Conservation (phyloP, 2,888 invertebrate genomes). For the Synergus gifuensis region DNA sequence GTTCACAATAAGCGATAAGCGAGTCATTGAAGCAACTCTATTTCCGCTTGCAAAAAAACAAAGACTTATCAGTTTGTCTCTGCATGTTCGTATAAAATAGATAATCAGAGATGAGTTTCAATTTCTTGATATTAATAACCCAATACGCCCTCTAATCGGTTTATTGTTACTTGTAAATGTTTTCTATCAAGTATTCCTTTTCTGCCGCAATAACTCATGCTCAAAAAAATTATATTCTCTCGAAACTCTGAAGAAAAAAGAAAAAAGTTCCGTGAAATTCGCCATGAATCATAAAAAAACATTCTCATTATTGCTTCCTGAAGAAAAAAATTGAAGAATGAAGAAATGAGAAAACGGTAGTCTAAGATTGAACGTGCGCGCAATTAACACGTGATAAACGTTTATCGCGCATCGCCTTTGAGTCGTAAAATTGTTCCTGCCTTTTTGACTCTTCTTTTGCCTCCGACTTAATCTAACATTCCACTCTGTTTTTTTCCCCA, state of each 20-base stretch:
- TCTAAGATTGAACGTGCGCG: constrained; percentile 5
- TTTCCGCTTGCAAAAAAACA: constrained; percentile 13
- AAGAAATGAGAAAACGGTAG: constrained; percentile 10
- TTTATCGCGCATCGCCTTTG: constrained; percentile 17
- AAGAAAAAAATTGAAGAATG: background rate
- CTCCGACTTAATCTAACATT: constrained; percentile 19
- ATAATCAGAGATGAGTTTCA: background rate
- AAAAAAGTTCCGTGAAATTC: too few species aligned
- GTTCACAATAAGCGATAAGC: background rate
- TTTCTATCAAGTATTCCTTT: background rate
- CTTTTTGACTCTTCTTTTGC: constrained; percentile 6
- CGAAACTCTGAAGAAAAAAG: too few species aligned
- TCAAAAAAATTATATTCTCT: background rate
- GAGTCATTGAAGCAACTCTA: background rate
- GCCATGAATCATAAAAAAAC: too few species aligned
- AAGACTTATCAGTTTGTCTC: constrained; percentile 18
- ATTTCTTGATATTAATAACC: background rate
- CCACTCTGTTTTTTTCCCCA: background rate
- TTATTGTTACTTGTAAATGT: too few species aligned
- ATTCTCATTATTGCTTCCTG: background rate
- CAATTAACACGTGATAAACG: constrained; percentile 36
- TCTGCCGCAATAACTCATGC: background rate
- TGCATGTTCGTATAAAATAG: background rate
- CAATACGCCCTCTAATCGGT: too few species aligned
- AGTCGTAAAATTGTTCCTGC: constrained; percentile 10